Evolutionary conservation across 2,113 vertebrate genomes (phyloP), one percentile per base, ranked within the genome.

Genomic region (Neoarius graeffei): DNA sequence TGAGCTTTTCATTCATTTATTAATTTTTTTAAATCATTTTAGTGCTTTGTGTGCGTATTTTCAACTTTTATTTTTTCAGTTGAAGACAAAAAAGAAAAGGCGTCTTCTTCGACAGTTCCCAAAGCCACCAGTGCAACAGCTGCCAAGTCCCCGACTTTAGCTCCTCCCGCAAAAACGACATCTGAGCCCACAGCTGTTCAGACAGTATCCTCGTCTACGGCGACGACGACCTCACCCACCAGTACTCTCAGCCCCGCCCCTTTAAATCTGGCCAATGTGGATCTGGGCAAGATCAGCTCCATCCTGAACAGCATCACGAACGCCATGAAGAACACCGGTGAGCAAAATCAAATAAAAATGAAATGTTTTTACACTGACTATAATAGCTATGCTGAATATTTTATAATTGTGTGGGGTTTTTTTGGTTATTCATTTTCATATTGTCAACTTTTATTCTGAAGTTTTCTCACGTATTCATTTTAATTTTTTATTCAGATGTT

Each of bases 251-350:
- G 90, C 71, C 83, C 94, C 91, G 85, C 92, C n/a, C 11, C 92
- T 2, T 91, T 98, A 82, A 99, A 97, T 92, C 93, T 99, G 91
- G 98, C 98, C 86, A 99, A 99, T 15, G 98, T 99, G 91, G 98
- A 99, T 93, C 93, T 99, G 91, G 98, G 98, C 30, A 99, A 99
- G 93, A 99, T 99, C 94, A 99, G 97, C 93, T 99, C 98, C 89
- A 99, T 99, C 79, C 96, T 99, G 11, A 99, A 95, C 93, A 98
- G 97, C 17, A 92, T 99, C 81, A 99, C 98, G 0, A 98, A 97
- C 0, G 98, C 97, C 50, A 99, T 99, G 98, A 99, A 99, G 92
- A 98, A 94, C 64, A 98, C 98, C 91, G 97, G 98, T 99, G 91
- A 93, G 97, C 92, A 42, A 56, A 35, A 80, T 71, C 10, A 20